Evolutionary conservation across 2,113 vertebrate genomes (phyloP).

Genomic region (Lasiurus cinereus): DNA sequence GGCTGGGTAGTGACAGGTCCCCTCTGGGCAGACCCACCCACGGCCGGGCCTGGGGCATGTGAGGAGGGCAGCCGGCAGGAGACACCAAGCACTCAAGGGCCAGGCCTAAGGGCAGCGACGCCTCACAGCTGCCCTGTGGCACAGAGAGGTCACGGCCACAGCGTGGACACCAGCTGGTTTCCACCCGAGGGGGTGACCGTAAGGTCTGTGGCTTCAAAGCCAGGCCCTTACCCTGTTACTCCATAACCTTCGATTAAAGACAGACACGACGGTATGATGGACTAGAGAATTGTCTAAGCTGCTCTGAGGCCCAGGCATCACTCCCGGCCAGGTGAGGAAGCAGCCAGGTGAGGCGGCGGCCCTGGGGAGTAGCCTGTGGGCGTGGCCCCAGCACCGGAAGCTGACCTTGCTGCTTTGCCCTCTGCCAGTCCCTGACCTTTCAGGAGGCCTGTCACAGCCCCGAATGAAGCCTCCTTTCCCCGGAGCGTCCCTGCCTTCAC

Average conservation of each 20-base stretch:
- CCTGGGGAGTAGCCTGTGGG: too few species aligned
- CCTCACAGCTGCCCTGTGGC: background rate
- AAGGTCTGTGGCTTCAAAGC: background rate
- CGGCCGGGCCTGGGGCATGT: background rate
- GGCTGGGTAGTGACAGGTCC: background rate
- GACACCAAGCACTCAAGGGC: rapidly evolving
- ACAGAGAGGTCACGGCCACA: background rate
- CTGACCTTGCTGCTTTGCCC: background rate
- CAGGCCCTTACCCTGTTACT: background rate
- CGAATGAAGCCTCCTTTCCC: background rate
- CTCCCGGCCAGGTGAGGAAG: background rate
- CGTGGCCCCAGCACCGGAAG: background rate
- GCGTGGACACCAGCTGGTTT: background rate
- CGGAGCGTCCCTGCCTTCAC: background rate
- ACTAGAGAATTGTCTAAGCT: too few species aligned
- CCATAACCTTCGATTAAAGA: too few species aligned
- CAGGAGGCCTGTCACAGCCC: background rate
- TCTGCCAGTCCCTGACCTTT: background rate
- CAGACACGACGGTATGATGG: rapidly evolving
- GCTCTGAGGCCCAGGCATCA: too few species aligned
- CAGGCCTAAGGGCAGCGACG: background rate
- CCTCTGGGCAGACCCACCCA: background rate
- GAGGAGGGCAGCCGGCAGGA: background rate
- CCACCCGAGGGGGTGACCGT: background rate
- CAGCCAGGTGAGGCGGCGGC: background rate